phyloP scores from a whole-genome alignment of 2,797 vertebrate genomes.

The Meriones psammophilus region DNA sequence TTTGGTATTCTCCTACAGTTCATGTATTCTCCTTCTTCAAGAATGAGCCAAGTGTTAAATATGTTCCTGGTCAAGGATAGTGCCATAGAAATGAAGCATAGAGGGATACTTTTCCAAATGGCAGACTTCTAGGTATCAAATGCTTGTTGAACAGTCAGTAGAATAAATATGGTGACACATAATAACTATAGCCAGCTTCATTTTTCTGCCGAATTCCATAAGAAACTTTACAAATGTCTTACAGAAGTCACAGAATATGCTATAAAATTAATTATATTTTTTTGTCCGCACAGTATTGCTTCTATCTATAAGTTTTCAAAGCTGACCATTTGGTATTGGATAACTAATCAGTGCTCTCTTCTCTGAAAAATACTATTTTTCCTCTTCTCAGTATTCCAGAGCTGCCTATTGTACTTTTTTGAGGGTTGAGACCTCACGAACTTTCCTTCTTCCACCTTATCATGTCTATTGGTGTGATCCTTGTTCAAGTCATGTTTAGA shows the following conservation, averaged over 20 bases:
- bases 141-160: neutral
- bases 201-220: constrained; percentile 30
- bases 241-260: neutral
- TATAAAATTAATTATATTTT: constrained; percentile 15
- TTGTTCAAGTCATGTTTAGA: neutral
- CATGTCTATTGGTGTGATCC: neutral
- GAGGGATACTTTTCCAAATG: neutral
- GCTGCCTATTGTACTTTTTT: neutral
- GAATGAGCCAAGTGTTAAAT: constrained; percentile 50
- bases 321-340: neutral
- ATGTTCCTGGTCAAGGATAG: neutral
- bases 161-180: neutral
- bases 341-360: neutral
- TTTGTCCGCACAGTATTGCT: neutral
- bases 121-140: neutral
- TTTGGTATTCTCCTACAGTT: neutral
- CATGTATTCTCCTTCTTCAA: constrained; percentile 38
- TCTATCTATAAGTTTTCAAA: neutral
- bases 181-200: constrained; percentile 6
- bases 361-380: neutral
- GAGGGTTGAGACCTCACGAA: neutral
- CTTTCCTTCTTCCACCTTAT: neutral
- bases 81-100: neutral
- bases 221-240: constrained; percentile 48
- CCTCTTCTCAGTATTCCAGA: neutral